phyloP scores from a whole-genome alignment of 2,797 vertebrate species.

The Aldrovandia affinis region DNA sequence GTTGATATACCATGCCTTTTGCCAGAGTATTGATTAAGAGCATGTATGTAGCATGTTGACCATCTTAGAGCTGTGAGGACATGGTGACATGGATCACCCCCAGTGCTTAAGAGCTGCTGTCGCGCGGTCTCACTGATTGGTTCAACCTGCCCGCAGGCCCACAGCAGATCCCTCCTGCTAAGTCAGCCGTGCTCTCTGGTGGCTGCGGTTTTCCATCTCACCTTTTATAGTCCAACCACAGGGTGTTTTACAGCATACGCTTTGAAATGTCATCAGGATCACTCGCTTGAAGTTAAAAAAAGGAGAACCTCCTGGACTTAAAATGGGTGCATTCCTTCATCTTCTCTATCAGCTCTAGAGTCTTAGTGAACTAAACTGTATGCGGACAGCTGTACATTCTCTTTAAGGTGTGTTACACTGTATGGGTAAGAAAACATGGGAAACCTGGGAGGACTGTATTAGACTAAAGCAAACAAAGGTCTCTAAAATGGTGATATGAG shows the following conservation, averaged over 20 bases:
- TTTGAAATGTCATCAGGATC: conserved; percentile 29
- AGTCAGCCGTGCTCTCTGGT: conserved; percentile 19
- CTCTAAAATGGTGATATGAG: neutral
- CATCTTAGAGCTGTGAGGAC: too few species aligned
- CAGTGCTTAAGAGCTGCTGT: neutral
- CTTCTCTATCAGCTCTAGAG: neutral
- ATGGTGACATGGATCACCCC: neutral
- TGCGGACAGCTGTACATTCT: neutral
- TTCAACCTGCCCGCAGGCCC: neutral
- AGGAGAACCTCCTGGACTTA: conserved; percentile 5
- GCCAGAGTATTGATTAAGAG: neutral
- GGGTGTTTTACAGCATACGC: conserved; percentile 27
- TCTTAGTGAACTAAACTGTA: neutral
- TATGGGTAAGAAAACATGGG: neutral
- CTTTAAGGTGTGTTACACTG: neutral
- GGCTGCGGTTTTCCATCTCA: conserved; percentile 31
- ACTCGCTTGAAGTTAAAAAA: conserved; percentile 12
- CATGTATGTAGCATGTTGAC: neutral
- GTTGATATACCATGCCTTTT: neutral
- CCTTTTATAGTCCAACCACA: conserved; percentile 37
- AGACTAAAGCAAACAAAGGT: neutral
- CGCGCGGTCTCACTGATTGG: conserved; percentile 2
- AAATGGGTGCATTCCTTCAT: neutral
- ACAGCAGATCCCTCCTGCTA: neutral
- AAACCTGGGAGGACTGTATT: neutral